Conservation (phyloP, 2,113 vertebrate species). For the Apus apus region DNA sequence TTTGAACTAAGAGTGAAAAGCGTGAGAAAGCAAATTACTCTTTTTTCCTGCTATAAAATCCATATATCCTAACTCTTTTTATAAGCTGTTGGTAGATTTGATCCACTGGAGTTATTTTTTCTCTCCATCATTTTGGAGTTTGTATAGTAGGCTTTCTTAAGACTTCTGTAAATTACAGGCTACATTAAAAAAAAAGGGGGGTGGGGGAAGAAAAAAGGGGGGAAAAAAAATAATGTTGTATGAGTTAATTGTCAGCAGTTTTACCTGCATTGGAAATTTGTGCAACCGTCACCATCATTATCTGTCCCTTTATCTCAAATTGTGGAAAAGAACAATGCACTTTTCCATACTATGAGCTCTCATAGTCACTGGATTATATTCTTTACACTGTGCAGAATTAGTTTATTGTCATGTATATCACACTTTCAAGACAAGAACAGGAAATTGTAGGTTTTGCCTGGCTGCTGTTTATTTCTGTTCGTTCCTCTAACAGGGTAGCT, state of each 20-base stretch:
- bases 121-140: neutral
- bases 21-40: neutral
- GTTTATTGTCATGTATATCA: neutral
- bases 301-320: neutral
- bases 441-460: neutral
- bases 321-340: neutral
- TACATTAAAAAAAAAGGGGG: neutral
- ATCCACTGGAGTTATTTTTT: neutral
- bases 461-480: neutral
- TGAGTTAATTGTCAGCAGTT: neutral
- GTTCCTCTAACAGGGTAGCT: neutral
- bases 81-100: neutral
- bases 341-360: neutral
- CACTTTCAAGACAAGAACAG: neutral
- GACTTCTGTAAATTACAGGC: neutral
- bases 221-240: neutral
- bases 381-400: neutral
- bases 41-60: neutral
- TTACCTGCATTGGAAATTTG: neutral
- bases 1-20: neutral
- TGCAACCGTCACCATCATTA: neutral
- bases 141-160: constrained; percentile 28
- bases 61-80: neutral
- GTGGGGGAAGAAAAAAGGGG: fast-evolving
- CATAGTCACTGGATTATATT: neutral